Base-by-base conservation (phyloP, 2,113 vertebrate species). In the Pseudorhombus dupliciocellatus region DNA sequence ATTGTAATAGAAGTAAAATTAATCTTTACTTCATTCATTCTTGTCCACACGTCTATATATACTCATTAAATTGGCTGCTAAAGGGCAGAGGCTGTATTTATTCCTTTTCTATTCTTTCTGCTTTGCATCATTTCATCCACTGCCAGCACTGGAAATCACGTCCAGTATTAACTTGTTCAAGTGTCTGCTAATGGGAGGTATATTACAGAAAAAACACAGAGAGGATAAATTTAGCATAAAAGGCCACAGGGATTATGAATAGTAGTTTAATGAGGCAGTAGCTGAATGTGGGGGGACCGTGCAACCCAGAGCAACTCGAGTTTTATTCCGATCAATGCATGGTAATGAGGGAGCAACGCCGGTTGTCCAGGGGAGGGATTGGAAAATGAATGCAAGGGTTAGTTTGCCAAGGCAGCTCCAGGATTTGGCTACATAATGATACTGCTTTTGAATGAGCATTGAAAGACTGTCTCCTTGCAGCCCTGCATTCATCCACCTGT, bases 241-340 rank as follows among this genome's bases (percentile, higher is more conserved):
- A 87, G 64, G 59, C 84, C 40, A 62, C 30, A 2, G 62, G 81
- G 68, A 86, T 88, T 81, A 81, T 80, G 59, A 81, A 84, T 55
- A 81, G 65, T 44, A 73, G 53, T 79, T 88, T 83, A 88, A 89
- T 90, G 84, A 88, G 81, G 72, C 57, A 73, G 72, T 31, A 63
- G 72, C 77, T 83, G 64, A 74, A 84, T 80, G 75, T 20, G n/a
- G 64, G 15, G 67, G 85, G 80, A 80, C 75, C 57, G 42, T 60
- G 61, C 68, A 73, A 72, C 81, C 74, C 73, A 59, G 40, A 73
- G 77, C 44, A 24, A 76, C 75, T 81, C 56, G 74, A 84, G 78
- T 42, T 81, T 88, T 87, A 75, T 87, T 84, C 67, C 48, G 73
- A 91, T 90, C 89, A 77, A 91, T 91, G 84, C 66, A 85, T 86